phyloP scores from a whole-genome alignment of 2,113 vertebrate genomes.

The Plotosus lineatus region DNA sequence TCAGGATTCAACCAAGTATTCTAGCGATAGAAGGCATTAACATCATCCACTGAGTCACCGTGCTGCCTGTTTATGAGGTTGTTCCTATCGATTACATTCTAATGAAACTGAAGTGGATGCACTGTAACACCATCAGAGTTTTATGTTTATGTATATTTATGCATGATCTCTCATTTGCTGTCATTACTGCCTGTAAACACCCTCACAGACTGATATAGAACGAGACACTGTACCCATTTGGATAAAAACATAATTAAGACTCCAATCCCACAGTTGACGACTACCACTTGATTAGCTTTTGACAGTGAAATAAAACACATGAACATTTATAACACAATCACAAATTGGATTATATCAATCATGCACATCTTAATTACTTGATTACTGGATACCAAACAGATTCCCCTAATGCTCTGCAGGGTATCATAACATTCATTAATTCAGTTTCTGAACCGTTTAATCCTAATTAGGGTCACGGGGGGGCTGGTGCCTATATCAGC shows the following conservation, averaged over 20 bases:
- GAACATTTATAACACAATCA: background rate
- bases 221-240: background rate
- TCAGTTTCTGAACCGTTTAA: no score
- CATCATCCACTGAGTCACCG: background rate
- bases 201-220: background rate
- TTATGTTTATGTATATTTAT: background rate
- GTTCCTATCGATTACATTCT: background rate
- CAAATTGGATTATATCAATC: conserved; percentile 9
- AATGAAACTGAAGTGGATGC: background rate
- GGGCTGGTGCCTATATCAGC: no score
- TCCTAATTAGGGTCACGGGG: no score
- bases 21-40: background rate
- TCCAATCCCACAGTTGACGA: background rate
- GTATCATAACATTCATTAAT: no score
- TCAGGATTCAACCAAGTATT: background rate
- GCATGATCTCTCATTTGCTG: background rate
- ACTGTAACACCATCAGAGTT: background rate
- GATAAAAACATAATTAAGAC: conserved; percentile 9
- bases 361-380: conserved; percentile 15
- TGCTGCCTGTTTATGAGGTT: no score
- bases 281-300: conserved; percentile 8
- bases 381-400: conserved; percentile 13
- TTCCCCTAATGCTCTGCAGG: background rate
- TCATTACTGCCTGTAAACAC: background rate
- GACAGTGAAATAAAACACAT: background rate